Evolutionary conservation across 2,797 vertebrate genomes (phyloP).

Genomic region (Gastrophryne carolinensis): DNA sequence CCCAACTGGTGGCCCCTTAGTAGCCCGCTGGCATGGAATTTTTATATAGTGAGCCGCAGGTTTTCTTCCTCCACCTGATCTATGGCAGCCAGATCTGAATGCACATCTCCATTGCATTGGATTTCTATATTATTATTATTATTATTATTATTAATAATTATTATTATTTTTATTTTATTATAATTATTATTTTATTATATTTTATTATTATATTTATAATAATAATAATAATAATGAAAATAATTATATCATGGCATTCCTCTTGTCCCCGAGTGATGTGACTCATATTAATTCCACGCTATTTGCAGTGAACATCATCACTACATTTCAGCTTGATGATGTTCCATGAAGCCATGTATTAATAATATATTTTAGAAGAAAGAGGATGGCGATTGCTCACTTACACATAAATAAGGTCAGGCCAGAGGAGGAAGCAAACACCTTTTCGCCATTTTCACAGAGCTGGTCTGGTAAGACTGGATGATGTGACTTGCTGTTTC

Average conservation of each 20-base stretch:
- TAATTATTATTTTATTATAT: too few relatives aligned
- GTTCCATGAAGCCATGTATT: constrained; percentile 31
- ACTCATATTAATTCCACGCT: not conserved
- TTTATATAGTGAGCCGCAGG: not conserved
- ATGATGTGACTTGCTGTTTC: constrained; percentile 48
- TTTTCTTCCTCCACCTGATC: not conserved
- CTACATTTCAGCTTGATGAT: constrained; percentile 33
- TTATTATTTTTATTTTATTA: too few relatives aligned
- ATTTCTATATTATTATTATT: too few relatives aligned
- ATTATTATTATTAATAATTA: too few relatives aligned
- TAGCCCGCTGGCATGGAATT: too few relatives aligned
- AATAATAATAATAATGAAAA: too few relatives aligned
- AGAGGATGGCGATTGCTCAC: constrained; percentile 23
- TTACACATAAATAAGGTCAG: constrained; percentile 50
- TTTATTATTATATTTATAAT: too few relatives aligned
- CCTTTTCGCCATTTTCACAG: constrained; percentile 26
- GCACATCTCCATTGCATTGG: constrained; percentile 18
- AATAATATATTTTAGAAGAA: constrained; percentile 50
- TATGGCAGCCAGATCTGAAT: not conserved
- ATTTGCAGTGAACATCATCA: constrained; percentile 24
- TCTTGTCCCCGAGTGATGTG: not conserved
- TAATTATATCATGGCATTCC: constrained; percentile 31
- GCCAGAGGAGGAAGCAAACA: not conserved
- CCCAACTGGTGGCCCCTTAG: too few relatives aligned
- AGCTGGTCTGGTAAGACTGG: constrained; percentile 45